Conservation (phyloP, 1,140 invertebrate genomes). For the Hetaerina americana region DNA sequence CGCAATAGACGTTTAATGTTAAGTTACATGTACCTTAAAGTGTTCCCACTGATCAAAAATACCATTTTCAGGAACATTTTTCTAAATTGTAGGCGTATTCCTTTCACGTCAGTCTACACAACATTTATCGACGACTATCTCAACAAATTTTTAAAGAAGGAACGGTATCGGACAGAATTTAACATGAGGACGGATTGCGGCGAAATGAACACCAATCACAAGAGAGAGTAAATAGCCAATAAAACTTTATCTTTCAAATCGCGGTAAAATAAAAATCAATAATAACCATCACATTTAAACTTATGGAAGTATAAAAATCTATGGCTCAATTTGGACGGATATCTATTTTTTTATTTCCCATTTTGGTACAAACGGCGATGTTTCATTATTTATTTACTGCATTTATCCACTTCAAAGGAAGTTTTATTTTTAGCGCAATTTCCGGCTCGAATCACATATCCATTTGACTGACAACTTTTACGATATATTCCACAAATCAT, state of each 20-base stretch:
- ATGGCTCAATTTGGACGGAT: too few relatives aligned
- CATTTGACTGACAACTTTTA: too few relatives aligned
- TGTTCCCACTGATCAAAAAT: background rate
- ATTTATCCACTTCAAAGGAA: too few relatives aligned
- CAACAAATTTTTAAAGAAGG: background rate
- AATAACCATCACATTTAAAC: background rate
- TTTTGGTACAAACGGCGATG: too few relatives aligned
- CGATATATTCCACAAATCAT: too few relatives aligned
- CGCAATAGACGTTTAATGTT: background rate
- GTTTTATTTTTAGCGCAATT: too few relatives aligned
- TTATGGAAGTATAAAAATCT: too few relatives aligned
- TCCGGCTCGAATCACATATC: too few relatives aligned
- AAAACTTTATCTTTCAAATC: background rate
- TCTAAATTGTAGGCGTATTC: background rate
- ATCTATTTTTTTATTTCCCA: too few relatives aligned
- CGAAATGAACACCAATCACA: background rate
- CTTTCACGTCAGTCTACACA: background rate
- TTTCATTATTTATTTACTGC: too few relatives aligned
- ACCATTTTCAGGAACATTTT: background rate
- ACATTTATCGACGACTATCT: background rate
- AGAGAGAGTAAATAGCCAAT: background rate
- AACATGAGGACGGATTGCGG: background rate
- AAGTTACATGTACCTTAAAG: background rate
- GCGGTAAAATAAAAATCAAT: background rate
- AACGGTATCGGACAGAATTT: background rate